phyloP scores from a whole-genome alignment of 2,113 vertebrate genomes.

The Colius striatus region DNA sequence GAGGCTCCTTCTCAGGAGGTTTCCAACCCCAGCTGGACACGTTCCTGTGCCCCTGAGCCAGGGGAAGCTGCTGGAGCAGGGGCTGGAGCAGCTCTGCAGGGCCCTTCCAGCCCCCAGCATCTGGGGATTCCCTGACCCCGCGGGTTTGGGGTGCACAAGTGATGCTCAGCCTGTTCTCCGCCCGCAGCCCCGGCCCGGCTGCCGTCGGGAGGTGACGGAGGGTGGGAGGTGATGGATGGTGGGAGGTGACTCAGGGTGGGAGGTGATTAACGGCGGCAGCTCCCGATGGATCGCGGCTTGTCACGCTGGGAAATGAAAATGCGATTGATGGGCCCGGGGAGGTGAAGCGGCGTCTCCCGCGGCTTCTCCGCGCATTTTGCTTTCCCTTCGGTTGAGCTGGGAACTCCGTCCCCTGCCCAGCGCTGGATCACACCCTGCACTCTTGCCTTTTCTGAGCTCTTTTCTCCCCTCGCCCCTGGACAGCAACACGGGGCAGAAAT shows the following conservation, averaged over 20 bases:
- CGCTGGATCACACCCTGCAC: rapidly evolving
- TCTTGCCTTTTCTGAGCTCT: too few species aligned
- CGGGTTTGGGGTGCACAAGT: too few species aligned
- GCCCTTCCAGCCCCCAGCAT: too few species aligned
- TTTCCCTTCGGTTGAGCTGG: not conserved
- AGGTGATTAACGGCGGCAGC: too few species aligned
- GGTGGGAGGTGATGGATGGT: not conserved
- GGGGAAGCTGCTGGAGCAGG: too few species aligned
- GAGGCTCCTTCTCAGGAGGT: too few species aligned
- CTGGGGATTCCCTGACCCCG: too few species aligned
- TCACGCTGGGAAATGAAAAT: conserved; percentile 28
- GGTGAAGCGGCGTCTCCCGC: not conserved
- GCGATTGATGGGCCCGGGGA: not conserved
- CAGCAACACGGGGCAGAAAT: not conserved
- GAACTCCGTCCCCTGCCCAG: not conserved
- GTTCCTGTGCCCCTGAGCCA: too few species aligned
- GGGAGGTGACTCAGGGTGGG: too few species aligned
- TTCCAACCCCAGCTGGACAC: too few species aligned
- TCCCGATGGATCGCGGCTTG: not conserved
- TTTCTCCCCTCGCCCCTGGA: rapidly evolving
- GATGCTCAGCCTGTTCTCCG: rapidly evolving
- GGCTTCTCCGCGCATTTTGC: not conserved
- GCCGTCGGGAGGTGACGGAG: not conserved
- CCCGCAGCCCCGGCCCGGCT: rapidly evolving
- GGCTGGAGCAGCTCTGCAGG: too few species aligned